Evolutionary conservation across 2,888 invertebrate species (phyloP), one percentile per base, ranked within the genome.

Genomic region (Andricus curvator): DNA sequence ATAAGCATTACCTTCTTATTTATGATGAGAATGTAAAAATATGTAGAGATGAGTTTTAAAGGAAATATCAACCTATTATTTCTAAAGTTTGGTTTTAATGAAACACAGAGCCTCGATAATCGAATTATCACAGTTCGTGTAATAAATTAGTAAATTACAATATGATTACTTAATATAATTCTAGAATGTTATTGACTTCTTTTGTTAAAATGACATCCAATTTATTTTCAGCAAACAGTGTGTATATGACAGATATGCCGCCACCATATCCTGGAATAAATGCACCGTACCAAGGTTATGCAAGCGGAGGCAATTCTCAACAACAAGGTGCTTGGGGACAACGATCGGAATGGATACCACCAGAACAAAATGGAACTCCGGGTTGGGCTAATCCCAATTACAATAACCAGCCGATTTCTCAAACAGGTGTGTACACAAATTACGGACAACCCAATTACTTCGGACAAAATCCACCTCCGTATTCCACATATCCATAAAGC

Each of bases 201-300:
- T 62, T 77, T 20, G 15, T 77, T 37, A 4, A 17, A 29, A 60
- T 29, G 37, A 51, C 6, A 56, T n/a, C 56, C 2, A 56, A n/a
- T 37, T 33, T n/a, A 60, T 70, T 82, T 86, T 66, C 96, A 92
- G 96, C 96, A 48, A 96, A 97, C 92, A 95, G 96, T 33, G 98
- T 99, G 41, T 99, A 96, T 92, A 97, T 98, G 94, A 97, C 96
- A 68, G 96, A 97, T 92, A 97, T 95, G 92, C 98, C 99, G 41
- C 98, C 98, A 70, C 99, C 99, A 4, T 99, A 99, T 93, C 98
- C 98, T 22, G 99, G 99, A 81, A 96, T 99, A 85, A 95, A 94
- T 82, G 91, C 93, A 20, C 88, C 90, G 15, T 93, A 93, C 84
- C 92, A 91, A 79, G 94, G 93, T 17, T 93, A 93, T 82, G 89